Evolutionary conservation across 2,888 invertebrate genomes (phyloP).

Genomic region (Dicyrtoma fusca): DNA sequence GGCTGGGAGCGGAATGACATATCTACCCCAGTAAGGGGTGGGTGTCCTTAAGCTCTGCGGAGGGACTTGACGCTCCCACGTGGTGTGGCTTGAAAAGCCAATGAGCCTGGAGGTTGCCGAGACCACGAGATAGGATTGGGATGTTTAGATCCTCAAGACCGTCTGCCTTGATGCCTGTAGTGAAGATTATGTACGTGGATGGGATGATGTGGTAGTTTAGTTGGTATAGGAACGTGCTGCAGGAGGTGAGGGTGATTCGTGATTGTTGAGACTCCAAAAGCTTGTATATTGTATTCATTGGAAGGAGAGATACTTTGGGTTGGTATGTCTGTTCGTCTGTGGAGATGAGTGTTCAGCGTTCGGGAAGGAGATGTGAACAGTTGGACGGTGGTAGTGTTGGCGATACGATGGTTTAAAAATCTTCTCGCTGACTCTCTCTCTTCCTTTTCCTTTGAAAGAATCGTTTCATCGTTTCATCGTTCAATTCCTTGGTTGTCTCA

Average conservation of each 20-base stretch:
- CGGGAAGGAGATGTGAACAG: constrained; percentile 32
- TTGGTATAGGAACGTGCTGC: constrained; percentile 50
- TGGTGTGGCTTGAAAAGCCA: constrained; percentile 30
- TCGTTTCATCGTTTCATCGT: background rate
- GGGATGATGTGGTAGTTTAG: constrained; percentile 9
- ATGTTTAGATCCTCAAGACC: background rate
- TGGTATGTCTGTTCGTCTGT: constrained; percentile 14
- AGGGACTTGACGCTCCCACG: constrained; percentile 36
- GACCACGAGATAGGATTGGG: constrained; percentile 41
- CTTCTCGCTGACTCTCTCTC: constrained; percentile 10
- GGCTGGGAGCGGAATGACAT: background rate
- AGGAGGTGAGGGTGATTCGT: constrained; percentile 56
- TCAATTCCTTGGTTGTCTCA: constrained; percentile 12
- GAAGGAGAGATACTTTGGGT: constrained; percentile 9
- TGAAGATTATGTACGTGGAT: background rate
- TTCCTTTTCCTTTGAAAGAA: background rate
- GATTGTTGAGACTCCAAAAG: constrained; percentile 46
- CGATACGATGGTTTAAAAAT: constrained; percentile 32
- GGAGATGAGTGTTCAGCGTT: constrained; percentile 33
- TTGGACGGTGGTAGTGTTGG: constrained; percentile 42
- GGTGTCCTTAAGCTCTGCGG: constrained; percentile 25
- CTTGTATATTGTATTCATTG: background rate
- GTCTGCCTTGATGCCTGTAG: background rate
- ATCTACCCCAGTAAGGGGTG: constrained; percentile 27
- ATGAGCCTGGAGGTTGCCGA: constrained; percentile 17